Evolutionary conservation across 2,888 invertebrate genomes (phyloP).

Genomic region (Mylabris sibirica): DNA sequence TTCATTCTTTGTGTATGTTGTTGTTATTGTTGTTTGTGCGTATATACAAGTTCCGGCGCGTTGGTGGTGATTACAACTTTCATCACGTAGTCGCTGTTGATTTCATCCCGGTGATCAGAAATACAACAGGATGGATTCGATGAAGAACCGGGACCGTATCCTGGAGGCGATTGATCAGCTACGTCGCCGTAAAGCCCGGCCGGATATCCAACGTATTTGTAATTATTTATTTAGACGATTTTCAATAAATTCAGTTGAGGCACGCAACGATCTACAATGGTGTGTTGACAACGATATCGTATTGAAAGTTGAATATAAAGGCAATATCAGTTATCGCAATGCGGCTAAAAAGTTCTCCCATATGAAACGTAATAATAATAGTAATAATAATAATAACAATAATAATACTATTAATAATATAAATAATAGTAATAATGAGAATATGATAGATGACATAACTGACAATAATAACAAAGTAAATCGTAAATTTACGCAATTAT

Average conservation of each 20-base stretch:
- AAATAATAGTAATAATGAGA: conserved; percentile 8
- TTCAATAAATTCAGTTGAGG: conserved; percentile 73
- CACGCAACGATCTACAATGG: conserved; percentile 75
- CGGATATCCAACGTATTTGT: conserved; percentile 83
- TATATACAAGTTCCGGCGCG: conserved; percentile 4
- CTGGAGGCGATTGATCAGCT: conserved; percentile 86
- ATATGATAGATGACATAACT: neutral
- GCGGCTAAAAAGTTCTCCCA: conserved; percentile 71
- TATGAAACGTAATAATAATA: conserved; percentile 59
- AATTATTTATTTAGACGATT: conserved; percentile 80
- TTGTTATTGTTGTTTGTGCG: no score
- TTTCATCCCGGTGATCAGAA: neutral
- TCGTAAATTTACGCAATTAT: conserved; percentile 61
- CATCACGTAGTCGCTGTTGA: neutral
- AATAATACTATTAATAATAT: conserved; percentile 26
- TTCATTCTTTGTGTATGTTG: neutral
- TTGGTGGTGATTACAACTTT: neutral
- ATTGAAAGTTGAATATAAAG: conserved; percentile 86
- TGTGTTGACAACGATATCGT: conserved; percentile 79
- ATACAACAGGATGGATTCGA: conserved; percentile 57
- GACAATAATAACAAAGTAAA: conserved; percentile 37
- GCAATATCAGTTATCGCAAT: conserved; percentile 84
- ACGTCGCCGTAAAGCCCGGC: conserved; percentile 83
- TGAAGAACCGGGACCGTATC: conserved; percentile 77
- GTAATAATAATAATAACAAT: conserved; percentile 36